Evolutionary conservation across 2,888 invertebrate genomes (phyloP).

Genomic region (Stictocephala bisonia): DNA sequence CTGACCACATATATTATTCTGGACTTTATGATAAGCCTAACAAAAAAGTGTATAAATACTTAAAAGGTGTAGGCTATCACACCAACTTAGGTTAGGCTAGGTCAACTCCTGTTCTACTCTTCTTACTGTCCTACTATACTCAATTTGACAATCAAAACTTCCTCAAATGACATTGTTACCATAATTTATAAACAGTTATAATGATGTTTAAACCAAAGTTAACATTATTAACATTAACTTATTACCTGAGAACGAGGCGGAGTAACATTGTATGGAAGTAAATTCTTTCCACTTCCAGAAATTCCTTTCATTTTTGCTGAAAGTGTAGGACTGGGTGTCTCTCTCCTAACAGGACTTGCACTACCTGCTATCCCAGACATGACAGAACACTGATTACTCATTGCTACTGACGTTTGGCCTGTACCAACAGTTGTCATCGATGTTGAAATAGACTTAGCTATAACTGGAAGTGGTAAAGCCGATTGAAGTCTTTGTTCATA

Average conservation of each 20-base stretch:
- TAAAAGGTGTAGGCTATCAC: too few species aligned
- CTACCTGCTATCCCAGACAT: slow-evolving; percentile 62
- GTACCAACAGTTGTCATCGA: slow-evolving; percentile 44
- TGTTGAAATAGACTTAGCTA: slow-evolving; percentile 42
- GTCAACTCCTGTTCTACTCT: too few species aligned
- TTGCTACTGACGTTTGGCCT: slow-evolving; percentile 56
- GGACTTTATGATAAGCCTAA: too few species aligned
- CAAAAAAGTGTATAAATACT: too few species aligned
- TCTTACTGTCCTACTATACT: too few species aligned
- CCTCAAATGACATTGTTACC: too few species aligned
- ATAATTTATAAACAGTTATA: too few species aligned
- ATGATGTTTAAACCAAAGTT: too few species aligned
- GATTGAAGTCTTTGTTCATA: slow-evolving; percentile 30
- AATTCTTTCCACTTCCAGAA: slow-evolving; percentile 70
- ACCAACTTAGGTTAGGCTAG: too few species aligned
- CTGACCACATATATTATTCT: too few species aligned
- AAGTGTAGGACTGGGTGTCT: slow-evolving; percentile 64
- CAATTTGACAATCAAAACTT: too few species aligned
- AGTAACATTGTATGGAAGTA: slow-evolving; percentile 88
- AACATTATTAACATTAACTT: slow-evolving; percentile 34
- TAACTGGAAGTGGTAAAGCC: slow-evolving; percentile 22
- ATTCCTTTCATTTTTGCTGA: slow-evolving; percentile 60
- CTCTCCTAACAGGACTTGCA: slow-evolving; percentile 61
- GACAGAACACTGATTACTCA: slow-evolving; percentile 57
- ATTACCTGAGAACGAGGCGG: slow-evolving; percentile 81